phyloP scores from a whole-genome alignment of 2,113 vertebrate genomes.

The Paracyprichromis sp. region DNA sequence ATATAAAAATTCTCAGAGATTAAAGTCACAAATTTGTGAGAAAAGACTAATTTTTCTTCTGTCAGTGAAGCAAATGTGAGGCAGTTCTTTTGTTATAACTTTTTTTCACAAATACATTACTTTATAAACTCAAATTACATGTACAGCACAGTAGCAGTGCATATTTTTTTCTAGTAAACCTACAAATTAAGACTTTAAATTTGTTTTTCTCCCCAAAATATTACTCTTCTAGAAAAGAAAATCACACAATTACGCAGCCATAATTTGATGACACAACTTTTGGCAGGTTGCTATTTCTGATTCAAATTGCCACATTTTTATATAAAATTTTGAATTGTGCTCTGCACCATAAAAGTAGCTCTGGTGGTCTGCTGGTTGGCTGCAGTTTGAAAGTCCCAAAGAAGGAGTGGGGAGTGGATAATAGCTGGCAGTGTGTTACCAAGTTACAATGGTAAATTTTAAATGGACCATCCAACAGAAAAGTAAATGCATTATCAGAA shows the following conservation, averaged over 20 bases:
- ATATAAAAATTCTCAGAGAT: background rate
- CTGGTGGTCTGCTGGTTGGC: background rate
- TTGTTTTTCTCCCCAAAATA: background rate
- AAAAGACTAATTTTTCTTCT: background rate
- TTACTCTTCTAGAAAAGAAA: background rate
- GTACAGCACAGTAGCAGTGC: background rate
- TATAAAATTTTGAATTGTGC: background rate
- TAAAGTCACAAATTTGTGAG: background rate
- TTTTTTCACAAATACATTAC: background rate
- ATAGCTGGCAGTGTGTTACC: background rate
- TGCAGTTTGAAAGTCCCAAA: background rate
- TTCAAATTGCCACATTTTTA: background rate
- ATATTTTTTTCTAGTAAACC: background rate
- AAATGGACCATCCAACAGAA: background rate
- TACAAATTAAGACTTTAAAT: background rate
- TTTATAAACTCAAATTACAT: background rate
- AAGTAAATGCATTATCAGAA: background rate
- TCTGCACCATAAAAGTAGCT: background rate
- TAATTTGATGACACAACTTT: background rate
- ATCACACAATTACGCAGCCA: background rate
- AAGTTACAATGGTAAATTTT: too few relatives aligned
- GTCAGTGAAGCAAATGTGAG: background rate
- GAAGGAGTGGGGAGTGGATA: background rate
- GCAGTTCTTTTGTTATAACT: background rate
- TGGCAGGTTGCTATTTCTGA: background rate